Evolutionary conservation across 23 tunicate genomes (phyloP).

Genomic region (Aplidium turbinatum): DNA sequence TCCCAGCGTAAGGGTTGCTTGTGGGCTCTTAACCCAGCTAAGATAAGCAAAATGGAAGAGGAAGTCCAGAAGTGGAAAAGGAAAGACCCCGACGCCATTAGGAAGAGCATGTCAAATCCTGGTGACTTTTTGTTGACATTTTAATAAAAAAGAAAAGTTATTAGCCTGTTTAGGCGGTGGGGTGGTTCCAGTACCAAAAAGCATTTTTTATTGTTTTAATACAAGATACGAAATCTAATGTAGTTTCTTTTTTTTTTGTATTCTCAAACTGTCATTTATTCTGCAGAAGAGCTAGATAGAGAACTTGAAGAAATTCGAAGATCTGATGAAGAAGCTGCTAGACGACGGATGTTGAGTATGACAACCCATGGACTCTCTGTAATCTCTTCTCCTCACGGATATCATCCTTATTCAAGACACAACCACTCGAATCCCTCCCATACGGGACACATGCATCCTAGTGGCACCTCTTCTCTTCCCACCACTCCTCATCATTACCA

Average conservation of each 20-base stretch:
- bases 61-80: constrained; percentile 97
- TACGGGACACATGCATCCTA: constrained; percentile 34
- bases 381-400: constrained; percentile 36
- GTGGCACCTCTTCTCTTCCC: constrained; percentile 67
- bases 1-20: constrained; percentile 91
- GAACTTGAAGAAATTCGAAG: constrained; percentile 89
- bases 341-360: constrained; percentile 80
- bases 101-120: constrained; percentile 93
- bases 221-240: no score
- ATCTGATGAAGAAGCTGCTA: constrained; percentile 87
- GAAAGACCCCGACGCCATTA: constrained; percentile 95
- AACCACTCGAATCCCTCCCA: constrained; percentile 4
- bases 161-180: no score
- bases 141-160: background rate
- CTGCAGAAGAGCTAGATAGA: constrained; percentile 85
- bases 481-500: constrained; percentile 70
- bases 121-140: constrained; percentile 32
- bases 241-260: no score
- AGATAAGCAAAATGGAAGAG: constrained; percentile 86
- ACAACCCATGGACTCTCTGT: constrained; percentile 70
- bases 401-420: constrained; percentile 37
- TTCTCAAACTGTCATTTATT: no score
- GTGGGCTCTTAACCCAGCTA: constrained; percentile 94
- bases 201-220: no score
- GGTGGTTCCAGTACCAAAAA: no score